A percentile compares a stretch with the other conserved stretches of the same genome.
phyloP scores from a whole-genome alignment of 2,113 vertebrate species.

The Aspiorhynchus laticeps region DNA sequence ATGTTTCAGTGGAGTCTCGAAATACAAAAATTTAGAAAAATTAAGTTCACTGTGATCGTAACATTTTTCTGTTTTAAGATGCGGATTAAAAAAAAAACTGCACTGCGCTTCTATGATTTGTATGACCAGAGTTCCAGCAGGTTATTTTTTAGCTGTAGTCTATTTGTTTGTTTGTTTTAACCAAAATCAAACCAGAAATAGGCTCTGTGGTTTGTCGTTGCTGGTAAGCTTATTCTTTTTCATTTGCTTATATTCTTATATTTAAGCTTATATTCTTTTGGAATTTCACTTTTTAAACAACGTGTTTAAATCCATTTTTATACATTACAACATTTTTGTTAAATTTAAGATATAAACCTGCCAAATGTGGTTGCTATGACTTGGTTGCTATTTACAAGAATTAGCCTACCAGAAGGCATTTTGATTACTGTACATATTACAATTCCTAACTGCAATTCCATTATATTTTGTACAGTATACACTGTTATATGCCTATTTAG shows the following conservation, averaged over 20 bases:
- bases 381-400: background rate
- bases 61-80: background rate
- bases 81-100: too few relatives aligned
- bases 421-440: too few relatives aligned
- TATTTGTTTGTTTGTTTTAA: too few relatives aligned
- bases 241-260: too few relatives aligned
- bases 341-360: background rate
- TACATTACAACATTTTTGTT: background rate
- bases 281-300: background rate
- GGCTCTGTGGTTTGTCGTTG: background rate
- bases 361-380: background rate
- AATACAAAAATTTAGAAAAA: conserved; percentile 29
- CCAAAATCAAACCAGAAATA: background rate
- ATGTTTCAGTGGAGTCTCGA: conserved; percentile 26
- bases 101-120: background rate
- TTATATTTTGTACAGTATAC: too few relatives aligned
- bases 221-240: background rate
- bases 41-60: background rate
- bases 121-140: background rate
- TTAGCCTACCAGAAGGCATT: too few relatives aligned
- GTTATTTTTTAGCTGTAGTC: background rate
- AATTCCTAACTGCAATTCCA: too few relatives aligned
- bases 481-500: background rate
- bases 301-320: background rate
- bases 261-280: background rate